Percentiles rank a stretch among this genome's conserved stretches.
Conservation (phyloP, 2,797 vertebrate genomes). For the Cygnus olor region DNA sequence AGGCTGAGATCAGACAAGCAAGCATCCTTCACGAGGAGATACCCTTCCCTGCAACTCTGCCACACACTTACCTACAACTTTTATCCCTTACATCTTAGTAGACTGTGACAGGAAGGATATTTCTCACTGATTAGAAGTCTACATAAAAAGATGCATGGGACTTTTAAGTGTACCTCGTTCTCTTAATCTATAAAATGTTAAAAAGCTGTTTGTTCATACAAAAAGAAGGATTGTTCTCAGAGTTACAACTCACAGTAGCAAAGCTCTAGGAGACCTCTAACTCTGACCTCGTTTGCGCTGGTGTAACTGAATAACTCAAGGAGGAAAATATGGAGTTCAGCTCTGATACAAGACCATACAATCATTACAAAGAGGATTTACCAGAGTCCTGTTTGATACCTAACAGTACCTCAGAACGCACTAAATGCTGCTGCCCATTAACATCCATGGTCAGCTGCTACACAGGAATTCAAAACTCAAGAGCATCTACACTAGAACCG, state of each 20-base stretch:
- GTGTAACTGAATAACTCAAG: background rate
- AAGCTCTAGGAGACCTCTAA: background rate
- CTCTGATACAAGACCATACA: background rate
- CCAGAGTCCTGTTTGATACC: background rate
- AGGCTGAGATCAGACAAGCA: background rate
- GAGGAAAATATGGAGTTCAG: background rate
- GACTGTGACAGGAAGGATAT: background rate
- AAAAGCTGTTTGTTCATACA: background rate
- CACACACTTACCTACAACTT: background rate
- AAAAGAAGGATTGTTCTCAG: background rate
- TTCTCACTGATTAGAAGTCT: background rate
- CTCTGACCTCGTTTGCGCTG: background rate
- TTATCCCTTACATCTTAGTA: background rate
- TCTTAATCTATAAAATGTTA: background rate
- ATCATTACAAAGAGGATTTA: background rate
- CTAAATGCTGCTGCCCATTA: background rate
- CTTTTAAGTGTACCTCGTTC: background rate
- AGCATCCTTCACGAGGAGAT: background rate
- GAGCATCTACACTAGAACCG: background rate
- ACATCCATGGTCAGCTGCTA: background rate
- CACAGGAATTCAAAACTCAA: background rate
- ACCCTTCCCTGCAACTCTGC: background rate
- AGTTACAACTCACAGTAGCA: background rate
- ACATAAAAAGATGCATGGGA: background rate
- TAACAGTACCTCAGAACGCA: background rate